These are phyloP conservation scores for Acrocephalus kingi DNA, from an alignment of 2,113 vertebrate genomes.

Conservation along the genomic window DNA sequence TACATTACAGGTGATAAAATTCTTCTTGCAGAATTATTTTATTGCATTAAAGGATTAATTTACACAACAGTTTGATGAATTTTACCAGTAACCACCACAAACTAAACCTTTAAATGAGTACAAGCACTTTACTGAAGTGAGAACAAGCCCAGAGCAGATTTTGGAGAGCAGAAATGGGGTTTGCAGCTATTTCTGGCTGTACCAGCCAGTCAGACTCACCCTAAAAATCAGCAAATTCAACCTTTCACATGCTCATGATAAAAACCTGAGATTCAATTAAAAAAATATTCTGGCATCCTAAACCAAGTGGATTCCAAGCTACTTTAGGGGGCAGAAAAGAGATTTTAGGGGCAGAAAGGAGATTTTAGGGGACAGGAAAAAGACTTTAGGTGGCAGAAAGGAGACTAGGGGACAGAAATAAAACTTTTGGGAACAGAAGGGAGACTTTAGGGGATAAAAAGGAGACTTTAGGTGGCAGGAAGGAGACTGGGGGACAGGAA, in stretches of 20 bases:
- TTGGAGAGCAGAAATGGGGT: not conserved
- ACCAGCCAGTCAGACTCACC: not conserved
- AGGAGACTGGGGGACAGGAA: too few relatives aligned
- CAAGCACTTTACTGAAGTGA: not conserved
- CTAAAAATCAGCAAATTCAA: not conserved
- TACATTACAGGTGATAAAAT: not conserved
- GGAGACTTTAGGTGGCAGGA: not conserved
- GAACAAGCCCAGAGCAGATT: not conserved
- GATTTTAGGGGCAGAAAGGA: not conserved
- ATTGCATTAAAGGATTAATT: not conserved
- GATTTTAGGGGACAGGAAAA: not conserved
- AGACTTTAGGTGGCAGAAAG: not conserved
- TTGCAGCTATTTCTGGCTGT: slow-evolving; percentile 4
- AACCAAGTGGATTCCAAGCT: not conserved
- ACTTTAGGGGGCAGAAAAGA: not conserved
- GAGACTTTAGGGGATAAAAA: not conserved
- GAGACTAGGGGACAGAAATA: not conserved
- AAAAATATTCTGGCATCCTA: not conserved
- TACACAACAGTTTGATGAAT: not conserved
- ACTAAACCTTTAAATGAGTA: not conserved
- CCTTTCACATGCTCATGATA: not conserved
- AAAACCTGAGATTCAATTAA: slow-evolving; percentile 2
- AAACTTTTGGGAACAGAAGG: not conserved
- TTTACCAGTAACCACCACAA: not conserved
- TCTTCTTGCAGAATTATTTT: not conserved